A percentile compares a stretch with the other conserved stretches of the same genome.
These are phyloP conservation scores for Merodon equestris DNA, from an alignment of 2,888 invertebrate species.

Conservation along the genomic window DNA sequence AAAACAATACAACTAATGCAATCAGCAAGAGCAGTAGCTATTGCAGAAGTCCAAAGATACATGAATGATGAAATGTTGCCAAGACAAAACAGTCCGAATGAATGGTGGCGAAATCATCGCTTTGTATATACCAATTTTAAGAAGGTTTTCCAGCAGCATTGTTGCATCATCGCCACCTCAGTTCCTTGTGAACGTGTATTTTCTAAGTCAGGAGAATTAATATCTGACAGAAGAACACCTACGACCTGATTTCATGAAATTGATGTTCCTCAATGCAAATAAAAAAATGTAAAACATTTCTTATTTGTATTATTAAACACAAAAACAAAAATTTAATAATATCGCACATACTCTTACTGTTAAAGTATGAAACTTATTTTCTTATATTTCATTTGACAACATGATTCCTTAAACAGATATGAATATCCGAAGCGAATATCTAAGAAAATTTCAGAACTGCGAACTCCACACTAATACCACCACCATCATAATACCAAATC, in stretches of 20 bases:
- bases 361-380: no score
- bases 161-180: constrained; percentile 22
- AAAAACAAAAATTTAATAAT: no score
- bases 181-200: constrained; percentile 20
- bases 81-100: constrained; percentile 13
- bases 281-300: no score
- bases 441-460: no score
- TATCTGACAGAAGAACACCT: constrained; percentile 8
- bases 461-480: no score
- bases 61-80: constrained; percentile 8
- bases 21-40: constrained; percentile 24
- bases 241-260: constrained; percentile 8
- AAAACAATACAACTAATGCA: constrained; percentile 1
- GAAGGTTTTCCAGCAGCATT: constrained; percentile 18
- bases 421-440: no score
- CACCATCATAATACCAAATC: no score
- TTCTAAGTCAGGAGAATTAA: no score
- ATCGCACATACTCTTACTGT: no score
- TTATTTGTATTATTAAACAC: no score
- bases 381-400: no score
- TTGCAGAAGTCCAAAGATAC: constrained; percentile 1
- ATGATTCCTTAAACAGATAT: no score
- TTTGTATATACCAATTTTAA: neutral
- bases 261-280: neutral
- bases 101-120: constrained; percentile 24